Evolutionary conservation across 2,888 invertebrate species (phyloP), one percentile per base, ranked within the genome.

Genomic region (Arge pagana): DNA sequence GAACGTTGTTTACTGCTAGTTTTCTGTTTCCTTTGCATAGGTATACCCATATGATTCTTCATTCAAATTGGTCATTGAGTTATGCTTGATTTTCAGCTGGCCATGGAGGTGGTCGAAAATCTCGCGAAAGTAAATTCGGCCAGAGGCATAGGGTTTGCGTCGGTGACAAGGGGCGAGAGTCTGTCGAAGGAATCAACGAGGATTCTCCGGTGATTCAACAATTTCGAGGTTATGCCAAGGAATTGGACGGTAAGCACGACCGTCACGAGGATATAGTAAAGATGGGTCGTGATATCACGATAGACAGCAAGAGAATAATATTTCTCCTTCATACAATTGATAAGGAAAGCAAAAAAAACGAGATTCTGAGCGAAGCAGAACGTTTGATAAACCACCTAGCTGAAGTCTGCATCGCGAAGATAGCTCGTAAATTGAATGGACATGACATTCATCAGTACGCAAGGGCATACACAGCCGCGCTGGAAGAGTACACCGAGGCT

Each of bases 231-330:
- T 88, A 84, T 64, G 81, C 87, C 0, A 53, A 67, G 0, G 85
- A 86, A 66, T 74, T 95, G 28, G 92, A 90, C 63, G 80, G 80
- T 1, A 88, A 89, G 58, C 90, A 95, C 65, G 93, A 95, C 73
- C 84, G 89, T 55, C 84, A 89, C 65, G 95, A 95, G 71, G 79
- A 90, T 36, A 82, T 95, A 23, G 84, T 93, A 0, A 93, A 94
- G 77, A 72, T 88, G 0, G 85, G 89, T 56, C 81, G 93, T 19
- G 94, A 93, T 68, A 84, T 93, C 15, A 93, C 93, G 0, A 92
- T 93, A 60, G 93, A 94, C 68, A 92, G 93, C 76, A 96, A 96
- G 71, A 80, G 93, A 54, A 87, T 91, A 4, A 96, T 95, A 61
- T 95, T 93, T 72, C 76, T 90, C 8, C 77, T 96, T 15, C 95